Evolutionary conservation across 2,113 vertebrate species (phyloP), one percentile per base, ranked within the genome.

Genomic region (Ciconia boyciana): DNA sequence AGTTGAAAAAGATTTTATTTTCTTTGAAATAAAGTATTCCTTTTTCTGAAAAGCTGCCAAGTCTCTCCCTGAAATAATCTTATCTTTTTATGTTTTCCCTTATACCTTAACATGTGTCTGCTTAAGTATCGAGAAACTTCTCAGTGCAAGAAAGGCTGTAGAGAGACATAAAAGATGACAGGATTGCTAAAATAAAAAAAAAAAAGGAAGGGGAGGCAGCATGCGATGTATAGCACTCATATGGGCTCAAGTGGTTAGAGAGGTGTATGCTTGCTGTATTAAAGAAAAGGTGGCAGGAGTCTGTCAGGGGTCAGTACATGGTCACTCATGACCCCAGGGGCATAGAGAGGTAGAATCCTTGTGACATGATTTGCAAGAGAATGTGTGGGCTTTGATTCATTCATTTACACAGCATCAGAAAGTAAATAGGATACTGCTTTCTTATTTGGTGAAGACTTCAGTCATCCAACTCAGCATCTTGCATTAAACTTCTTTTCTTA

Each of bases 321-420:
- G 81, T 82, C 95, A 87, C 20, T 87, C 26, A 13, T 66, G 82
- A 88, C 87, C 90, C 80, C 66, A 48, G 80, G 78, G 83, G 41
- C 75, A 39, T 29, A 79, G 57, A 70, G 48, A 80, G 0, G 25
- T 76, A 58, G 89, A 94, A 66, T 92, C 58, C 51, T 54, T 62
- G 41, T 54, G 87, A 64, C 64, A 60, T 28, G 62, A 82, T 95
- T 89, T 95, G 89, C 84, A 87, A 91, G 83, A 87, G 64, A 89
- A 94, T 76, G 69, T 44, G 34, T 61, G 65, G 65, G 61, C 86
- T 87, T 84, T 84, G 61, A 78, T 79, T 81, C 19, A 8, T 54
- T 65, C 70, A 28, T 92, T 91, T 87, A 46, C 77, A 87, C 49
- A 66, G 52, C 52, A 70, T 66, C 43, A 61, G 65, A 78, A 94